Percentiles rank a stretch among this genome's conserved stretches.
These are phyloP conservation scores for Cephus pygmeus DNA, from an alignment of 2,888 invertebrate genomes.

Conservation along the genomic window DNA sequence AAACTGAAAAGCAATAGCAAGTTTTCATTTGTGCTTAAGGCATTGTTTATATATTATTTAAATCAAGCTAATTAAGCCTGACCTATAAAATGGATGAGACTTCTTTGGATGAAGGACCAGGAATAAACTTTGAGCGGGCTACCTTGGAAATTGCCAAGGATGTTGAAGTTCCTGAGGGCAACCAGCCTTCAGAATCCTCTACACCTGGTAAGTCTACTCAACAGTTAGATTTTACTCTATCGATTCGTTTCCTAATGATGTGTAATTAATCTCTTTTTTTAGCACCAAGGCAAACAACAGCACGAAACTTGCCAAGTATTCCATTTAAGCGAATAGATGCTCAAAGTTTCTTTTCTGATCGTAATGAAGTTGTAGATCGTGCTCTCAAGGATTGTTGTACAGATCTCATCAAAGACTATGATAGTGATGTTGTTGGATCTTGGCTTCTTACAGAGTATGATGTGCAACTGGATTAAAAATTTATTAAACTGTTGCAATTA, in stretches of 20 bases:
- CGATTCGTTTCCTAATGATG: not conserved
- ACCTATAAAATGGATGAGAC: slow-evolving; percentile 20
- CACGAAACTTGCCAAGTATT: slow-evolving; percentile 34
- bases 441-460: slow-evolving; percentile 87
- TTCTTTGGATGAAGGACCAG: slow-evolving; percentile 49
- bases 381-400: slow-evolving; percentile 79
- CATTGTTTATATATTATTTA: not conserved
- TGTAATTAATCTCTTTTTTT: not conserved
- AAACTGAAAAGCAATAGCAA: not conserved
- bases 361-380: slow-evolving; percentile 78
- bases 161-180: slow-evolving; percentile 21
- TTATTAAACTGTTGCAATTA: not conserved
- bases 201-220: not conserved
- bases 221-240: not conserved
- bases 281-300: not conserved
- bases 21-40: not conserved
- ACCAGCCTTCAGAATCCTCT: not conserved
- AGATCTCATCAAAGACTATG: slow-evolving; percentile 73
- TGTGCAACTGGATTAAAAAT: not conserved
- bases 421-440: slow-evolving; percentile 78
- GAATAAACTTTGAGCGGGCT: slow-evolving; percentile 49
- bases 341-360: slow-evolving; percentile 77
- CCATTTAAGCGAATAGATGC: slow-evolving; percentile 65
- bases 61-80: not conserved
- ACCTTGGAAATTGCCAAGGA: slow-evolving; percentile 51